These are phyloP conservation scores for Tetragonula clypearis DNA, from an alignment of 1,140 invertebrate species.

Conservation along the genomic window DNA sequence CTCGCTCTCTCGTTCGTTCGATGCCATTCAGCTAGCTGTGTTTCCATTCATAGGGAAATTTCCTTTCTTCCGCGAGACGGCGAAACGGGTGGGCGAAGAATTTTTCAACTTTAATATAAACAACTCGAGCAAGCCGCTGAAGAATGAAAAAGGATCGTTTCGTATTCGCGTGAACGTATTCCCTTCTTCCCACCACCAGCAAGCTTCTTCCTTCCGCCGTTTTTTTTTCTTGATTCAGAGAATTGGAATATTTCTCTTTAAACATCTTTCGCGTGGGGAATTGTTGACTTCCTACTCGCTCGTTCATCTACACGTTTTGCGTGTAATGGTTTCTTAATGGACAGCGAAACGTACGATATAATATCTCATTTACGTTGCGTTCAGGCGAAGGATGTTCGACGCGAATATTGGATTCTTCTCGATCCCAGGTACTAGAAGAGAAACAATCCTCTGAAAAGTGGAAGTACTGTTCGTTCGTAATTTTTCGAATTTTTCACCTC, in stretches of 20 bases:
- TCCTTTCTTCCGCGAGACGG: constrained; percentile 12
- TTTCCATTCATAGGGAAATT: constrained; percentile 35
- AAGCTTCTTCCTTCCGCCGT: background rate
- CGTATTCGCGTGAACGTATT: background rate
- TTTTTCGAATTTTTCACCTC: too few species aligned
- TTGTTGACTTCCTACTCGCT: background rate
- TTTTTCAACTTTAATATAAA: constrained; percentile 38
- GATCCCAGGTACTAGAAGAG: too few species aligned
- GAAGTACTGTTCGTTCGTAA: too few species aligned
- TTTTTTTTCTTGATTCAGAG: background rate
- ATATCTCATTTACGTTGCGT: background rate
- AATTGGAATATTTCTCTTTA: constrained; percentile 7
- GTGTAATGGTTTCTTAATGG: background rate
- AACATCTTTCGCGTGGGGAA: background rate
- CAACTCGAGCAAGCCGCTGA: background rate
- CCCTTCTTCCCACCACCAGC: too few species aligned
- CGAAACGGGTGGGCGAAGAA: background rate
- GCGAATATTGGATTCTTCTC: too few species aligned
- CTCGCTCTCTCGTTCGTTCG: constrained; percentile 8
- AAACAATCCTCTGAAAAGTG: too few species aligned
- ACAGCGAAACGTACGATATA: background rate
- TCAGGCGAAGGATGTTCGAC: background rate
- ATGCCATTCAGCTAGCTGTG: constrained; percentile 11
- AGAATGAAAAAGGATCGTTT: background rate
- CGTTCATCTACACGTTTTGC: background rate